These are phyloP conservation scores for Eleutherodactylus coqui DNA, from an alignment of 2,797 vertebrate genomes.

Conservation along the genomic window DNA sequence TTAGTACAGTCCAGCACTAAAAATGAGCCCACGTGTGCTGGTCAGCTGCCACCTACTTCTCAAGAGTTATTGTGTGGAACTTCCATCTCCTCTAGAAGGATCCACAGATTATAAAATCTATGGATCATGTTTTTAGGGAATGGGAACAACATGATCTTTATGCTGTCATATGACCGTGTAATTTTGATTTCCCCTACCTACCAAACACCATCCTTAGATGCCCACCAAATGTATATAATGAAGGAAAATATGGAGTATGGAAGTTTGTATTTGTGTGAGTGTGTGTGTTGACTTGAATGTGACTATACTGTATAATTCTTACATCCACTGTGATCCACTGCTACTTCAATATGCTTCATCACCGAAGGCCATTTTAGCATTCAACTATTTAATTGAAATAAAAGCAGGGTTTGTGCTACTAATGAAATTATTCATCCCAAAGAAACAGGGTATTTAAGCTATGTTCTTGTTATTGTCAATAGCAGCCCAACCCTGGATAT, in stretches of 20 bases:
- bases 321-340: too few species aligned
- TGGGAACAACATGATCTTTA: background rate
- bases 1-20: too few species aligned
- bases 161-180: background rate
- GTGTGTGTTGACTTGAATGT: background rate
- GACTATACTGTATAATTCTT: background rate
- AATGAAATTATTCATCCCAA: too few species aligned
- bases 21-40: background rate
- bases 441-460: too few species aligned
- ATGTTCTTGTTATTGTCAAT: too few species aligned
- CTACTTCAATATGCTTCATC: too few species aligned
- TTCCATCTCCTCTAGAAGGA: background rate
- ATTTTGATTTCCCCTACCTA: background rate
- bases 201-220: background rate
- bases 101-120: background rate
- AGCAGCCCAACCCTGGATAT: too few species aligned
- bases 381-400: too few species aligned
- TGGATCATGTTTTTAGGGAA: background rate
- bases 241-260: too few species aligned
- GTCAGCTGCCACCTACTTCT: background rate
- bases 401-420: too few species aligned
- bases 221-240: too few species aligned
- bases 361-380: too few species aligned
- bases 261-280: background rate
- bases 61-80: background rate